Percentiles rank a stretch among this genome's conserved stretches.
These are phyloP conservation scores for Catocala sponsa DNA, from an alignment of 2,888 invertebrate species.

Conservation along the genomic window DNA sequence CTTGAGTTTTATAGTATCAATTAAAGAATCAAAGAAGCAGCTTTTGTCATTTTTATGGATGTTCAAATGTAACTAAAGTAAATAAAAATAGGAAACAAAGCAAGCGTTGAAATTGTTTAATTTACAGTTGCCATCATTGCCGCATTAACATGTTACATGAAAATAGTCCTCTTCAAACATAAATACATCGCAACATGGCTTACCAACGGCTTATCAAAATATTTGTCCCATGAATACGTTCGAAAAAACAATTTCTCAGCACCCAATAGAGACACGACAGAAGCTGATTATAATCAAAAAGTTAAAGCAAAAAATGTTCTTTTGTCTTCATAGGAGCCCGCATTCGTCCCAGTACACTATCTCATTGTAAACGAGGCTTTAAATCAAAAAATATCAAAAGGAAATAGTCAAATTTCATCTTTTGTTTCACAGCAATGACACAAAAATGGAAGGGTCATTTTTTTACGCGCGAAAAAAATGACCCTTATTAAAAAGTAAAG, in stretches of 20 bases:
- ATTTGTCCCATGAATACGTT: constrained; percentile 1
- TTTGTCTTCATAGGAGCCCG: constrained; percentile 59
- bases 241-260: neutral
- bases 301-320: constrained; percentile 54
- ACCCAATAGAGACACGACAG: constrained; percentile 32
- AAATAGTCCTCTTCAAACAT: too few species aligned
- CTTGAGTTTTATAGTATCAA: too few species aligned
- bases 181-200: constrained; percentile 2
- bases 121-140: too few species aligned
- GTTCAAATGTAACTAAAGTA: too few species aligned
- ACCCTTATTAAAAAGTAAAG: constrained; percentile 34
- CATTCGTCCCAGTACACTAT: constrained; percentile 71
- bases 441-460: constrained; percentile 60
- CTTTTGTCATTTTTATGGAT: too few species aligned
- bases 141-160: too few species aligned
- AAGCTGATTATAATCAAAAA: constrained; percentile 69
- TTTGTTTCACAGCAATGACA: constrained; percentile 82
- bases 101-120: too few species aligned
- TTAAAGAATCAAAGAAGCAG: too few species aligned
- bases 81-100: too few species aligned
- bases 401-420: constrained; percentile 79
- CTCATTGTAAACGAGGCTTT: constrained; percentile 73
- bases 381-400: constrained; percentile 81
- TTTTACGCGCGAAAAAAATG: constrained; percentile 57
- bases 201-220: constrained; percentile 4